A percentile compares a stretch with the other conserved stretches of the same genome.
Conservation (phyloP, 2,888 invertebrate genomes). For the Dilophus febrilis region DNA sequence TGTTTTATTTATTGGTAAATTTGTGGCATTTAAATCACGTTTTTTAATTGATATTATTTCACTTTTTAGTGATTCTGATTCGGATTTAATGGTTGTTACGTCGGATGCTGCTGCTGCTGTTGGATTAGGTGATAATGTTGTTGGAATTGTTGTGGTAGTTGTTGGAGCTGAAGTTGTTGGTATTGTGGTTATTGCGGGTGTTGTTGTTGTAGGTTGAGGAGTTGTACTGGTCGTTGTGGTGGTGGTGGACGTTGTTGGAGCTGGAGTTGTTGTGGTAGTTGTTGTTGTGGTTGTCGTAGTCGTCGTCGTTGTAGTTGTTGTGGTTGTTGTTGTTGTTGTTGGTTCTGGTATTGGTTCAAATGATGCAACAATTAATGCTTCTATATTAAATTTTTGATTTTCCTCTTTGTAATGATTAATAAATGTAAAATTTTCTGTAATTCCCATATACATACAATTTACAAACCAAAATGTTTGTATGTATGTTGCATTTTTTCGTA, state of each 20-base stretch:
- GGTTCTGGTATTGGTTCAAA: conserved; percentile 38
- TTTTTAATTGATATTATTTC: background rate
- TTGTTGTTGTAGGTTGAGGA: conserved; percentile 1
- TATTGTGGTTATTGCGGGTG: conserved; percentile 18
- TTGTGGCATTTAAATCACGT: background rate
- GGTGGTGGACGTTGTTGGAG: background rate
- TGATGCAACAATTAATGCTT: conserved; percentile 54
- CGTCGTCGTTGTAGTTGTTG: conserved; percentile 16
- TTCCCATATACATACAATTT: conserved; percentile 53
- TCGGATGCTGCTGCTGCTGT: conserved; percentile 13
- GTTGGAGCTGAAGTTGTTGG: conserved; percentile 6
- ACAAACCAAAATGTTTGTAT: conserved; percentile 62
- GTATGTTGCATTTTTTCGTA: conserved; percentile 35
- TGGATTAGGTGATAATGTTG: conserved; percentile 10
- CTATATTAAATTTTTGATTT: conserved; percentile 42
- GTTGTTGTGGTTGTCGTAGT: conserved; percentile 3
- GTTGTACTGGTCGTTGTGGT: conserved; percentile 16
- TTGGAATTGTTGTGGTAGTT: conserved; percentile 9
- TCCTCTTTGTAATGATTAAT: conserved; percentile 44
- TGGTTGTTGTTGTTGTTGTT: conserved; percentile 24
- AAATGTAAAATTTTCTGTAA: conserved; percentile 41
- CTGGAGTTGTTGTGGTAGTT: background rate
- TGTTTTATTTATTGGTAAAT: background rate
- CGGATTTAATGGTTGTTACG: conserved; percentile 1
- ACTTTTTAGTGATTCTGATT: too few relatives aligned